These are phyloP conservation scores for Micoletzkya japonica DNA, from an alignment of 2,888 invertebrate genomes.

Conservation along the genomic window DNA sequence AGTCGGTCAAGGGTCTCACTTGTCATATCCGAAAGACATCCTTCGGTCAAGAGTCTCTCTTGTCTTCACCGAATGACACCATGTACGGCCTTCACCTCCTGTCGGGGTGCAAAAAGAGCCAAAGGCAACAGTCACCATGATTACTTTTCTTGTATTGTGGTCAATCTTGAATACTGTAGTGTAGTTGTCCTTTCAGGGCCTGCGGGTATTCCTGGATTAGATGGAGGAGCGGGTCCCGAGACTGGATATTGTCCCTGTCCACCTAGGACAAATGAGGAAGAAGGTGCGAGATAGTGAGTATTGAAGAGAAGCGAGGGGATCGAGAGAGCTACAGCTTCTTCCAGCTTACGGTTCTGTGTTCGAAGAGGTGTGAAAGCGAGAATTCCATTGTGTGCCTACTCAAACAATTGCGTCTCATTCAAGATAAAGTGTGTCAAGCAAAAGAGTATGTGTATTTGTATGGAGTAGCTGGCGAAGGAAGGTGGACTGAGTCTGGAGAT, in stretches of 20 bases:
- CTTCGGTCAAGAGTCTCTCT: not conserved
- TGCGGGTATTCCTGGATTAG: not conserved
- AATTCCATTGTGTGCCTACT: not conserved
- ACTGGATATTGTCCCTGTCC: constrained; percentile 26
- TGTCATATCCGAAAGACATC: too few species aligned
- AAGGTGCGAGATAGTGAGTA: not conserved
- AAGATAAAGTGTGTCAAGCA: constrained; percentile 30
- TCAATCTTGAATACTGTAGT: not conserved
- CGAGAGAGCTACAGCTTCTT: not conserved
- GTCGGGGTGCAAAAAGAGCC: not conserved
- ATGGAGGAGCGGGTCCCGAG: constrained; percentile 5
- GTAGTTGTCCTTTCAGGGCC: constrained; percentile 1
- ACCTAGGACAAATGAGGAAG: not conserved
- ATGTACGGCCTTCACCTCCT: not conserved
- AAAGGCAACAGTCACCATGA: not conserved
- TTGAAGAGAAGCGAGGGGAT: not conserved
- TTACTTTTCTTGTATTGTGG: not conserved
- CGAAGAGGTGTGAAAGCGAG: constrained; percentile 1
- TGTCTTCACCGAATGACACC: not conserved
- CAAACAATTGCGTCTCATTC: constrained; percentile 15
- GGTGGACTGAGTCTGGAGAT: not conserved
- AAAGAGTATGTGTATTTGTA: constrained; percentile 20
- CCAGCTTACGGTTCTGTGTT: not conserved
- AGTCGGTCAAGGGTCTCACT: too few species aligned
- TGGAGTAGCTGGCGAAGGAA: not conserved